Base-by-base conservation (phyloP, 2,113 vertebrate species). In the Cyprinodon tularosa region DNA sequence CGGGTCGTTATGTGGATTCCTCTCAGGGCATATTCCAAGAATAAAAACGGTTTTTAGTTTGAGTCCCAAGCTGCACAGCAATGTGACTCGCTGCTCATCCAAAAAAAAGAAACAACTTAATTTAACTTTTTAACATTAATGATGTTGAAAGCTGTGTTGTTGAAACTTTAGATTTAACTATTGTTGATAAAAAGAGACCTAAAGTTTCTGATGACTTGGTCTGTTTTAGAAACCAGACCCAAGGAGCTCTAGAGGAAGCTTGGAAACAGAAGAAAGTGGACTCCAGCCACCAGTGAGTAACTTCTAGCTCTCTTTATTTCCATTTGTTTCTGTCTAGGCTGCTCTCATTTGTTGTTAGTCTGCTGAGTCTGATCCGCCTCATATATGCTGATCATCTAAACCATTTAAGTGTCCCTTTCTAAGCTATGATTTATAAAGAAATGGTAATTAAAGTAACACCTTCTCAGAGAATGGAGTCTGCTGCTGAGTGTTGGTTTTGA, bases 201-300 rank as follows among this genome's bases (percentile, higher is more conserved):
- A n/a, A 68, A 50, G 67, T 37, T 29, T 48, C 15, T 83, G 17
- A 64, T 37, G 53, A 12, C 11, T n/a, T 86, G 42, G 84, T 36
- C 75, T 48, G 87, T 20, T 89, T 84, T 85, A 99, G 97, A 99
- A 99, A 89, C 97, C 98, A 0, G 98, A 99, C 1, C 95, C 95
- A 66, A 95, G 98, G 92, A 96, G 95, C 81, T 98, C 97, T 59
- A 94, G 97, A 78, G 94, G 96, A 85, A 98, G 97, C 92, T 92
- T 97, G 7, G 97, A 98, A 83, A 94, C 96, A 45, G 98, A 97
- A 65, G 97, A 99, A 7, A 93, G 95, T 57, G 89, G 94, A 89
- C 94, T 96, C 64, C 97, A 96, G 86, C 95, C 95, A 77, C 95
- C 92, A 12, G 98, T 99, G 88, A 95, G 97, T 94, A 71, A 50